These are phyloP conservation scores for Zeus faber DNA, from an alignment of 2,113 vertebrate species.

Conservation along the genomic window DNA sequence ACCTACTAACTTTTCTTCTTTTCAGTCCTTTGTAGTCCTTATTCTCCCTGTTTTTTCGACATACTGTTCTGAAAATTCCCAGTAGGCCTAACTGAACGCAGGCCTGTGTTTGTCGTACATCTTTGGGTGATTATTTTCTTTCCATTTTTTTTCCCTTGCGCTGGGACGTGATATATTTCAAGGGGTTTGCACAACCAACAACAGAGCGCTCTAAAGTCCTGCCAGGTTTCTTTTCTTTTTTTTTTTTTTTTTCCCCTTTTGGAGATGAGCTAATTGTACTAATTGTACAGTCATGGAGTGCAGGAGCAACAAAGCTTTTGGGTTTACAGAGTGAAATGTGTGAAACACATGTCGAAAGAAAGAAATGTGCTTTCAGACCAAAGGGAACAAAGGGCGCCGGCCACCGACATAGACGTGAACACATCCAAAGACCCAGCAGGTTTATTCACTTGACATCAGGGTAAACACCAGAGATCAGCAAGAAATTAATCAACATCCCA, in stretches of 20 bases:
- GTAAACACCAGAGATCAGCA: constrained; percentile 15
- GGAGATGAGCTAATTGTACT: constrained; percentile 61
- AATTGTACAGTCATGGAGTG: constrained; percentile 44
- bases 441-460: constrained; percentile 22
- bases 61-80: constrained; percentile 11
- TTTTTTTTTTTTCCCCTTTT: constrained; percentile 40
- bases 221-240: constrained; percentile 53
- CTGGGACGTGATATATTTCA: constrained; percentile 36
- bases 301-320: constrained; percentile 37
- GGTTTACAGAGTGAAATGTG: constrained; percentile 56
- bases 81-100: constrained; percentile 35
- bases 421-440: constrained; percentile 29
- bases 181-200: constrained; percentile 28
- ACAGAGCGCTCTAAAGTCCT: constrained; percentile 45
- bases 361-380: constrained; percentile 22
- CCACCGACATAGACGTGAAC: constrained; percentile 34
- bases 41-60: constrained; percentile 7
- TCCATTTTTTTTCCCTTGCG: constrained; percentile 13
- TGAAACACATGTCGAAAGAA: constrained; percentile 53
- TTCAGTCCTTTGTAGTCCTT: no score
- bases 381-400: constrained; percentile 32
- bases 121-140: constrained; percentile 63
- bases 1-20: no score
- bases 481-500: not conserved
- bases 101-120: constrained; percentile 49